Evolutionary conservation across 1,140 invertebrate species (phyloP), one percentile per base, ranked within the genome.

Genomic region (Pseudoatta argentina): DNA sequence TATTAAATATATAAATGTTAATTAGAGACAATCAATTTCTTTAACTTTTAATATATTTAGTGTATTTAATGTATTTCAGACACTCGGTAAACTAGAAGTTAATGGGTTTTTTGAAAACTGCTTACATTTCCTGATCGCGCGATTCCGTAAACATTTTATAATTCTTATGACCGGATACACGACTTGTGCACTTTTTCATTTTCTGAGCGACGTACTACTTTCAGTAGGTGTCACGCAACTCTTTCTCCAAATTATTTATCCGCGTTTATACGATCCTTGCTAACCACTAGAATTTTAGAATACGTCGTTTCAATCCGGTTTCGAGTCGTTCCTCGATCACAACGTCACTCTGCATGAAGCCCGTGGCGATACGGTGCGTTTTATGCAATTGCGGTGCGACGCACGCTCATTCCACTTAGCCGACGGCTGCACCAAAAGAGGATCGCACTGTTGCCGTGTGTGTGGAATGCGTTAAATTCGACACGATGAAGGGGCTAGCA

Each of bases 361-460:
- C 27, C n/a, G 39, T 8, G 14, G 7, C 48, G 77, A 39, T 44
- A 30, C 10, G 66, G 14, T 51, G n/a, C 61, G 57, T 76, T 89
- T 87, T 73, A 73, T 75, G 48, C 79, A 63, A 90, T 89, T 89
- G 57, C 66, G 55, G 66, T 92, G 88, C 92, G 87, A 87, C 88
- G 87, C 91, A 92, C 92, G 89, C 87, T 82, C 91, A 91, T 93
- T 91, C 89, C 87, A 92, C 88, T 92, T 90, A 88, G 63, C 72
- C 75, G 51, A 53, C 21, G 71, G 77, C 66, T 79, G 55, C 76
- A 76, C 77, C 85, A 86, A 88, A 89, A 89, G 71, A 61, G 61
- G 88, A 69, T 73, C 85, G 76, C 51, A 16, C n/a, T 66, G 86
- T 87, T 77, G 63, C 87, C 51, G 61, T 81, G 67, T 39, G 86